phyloP scores from a whole-genome alignment of 2,888 invertebrate species.

The Hirtodrosophila histrioides region DNA sequence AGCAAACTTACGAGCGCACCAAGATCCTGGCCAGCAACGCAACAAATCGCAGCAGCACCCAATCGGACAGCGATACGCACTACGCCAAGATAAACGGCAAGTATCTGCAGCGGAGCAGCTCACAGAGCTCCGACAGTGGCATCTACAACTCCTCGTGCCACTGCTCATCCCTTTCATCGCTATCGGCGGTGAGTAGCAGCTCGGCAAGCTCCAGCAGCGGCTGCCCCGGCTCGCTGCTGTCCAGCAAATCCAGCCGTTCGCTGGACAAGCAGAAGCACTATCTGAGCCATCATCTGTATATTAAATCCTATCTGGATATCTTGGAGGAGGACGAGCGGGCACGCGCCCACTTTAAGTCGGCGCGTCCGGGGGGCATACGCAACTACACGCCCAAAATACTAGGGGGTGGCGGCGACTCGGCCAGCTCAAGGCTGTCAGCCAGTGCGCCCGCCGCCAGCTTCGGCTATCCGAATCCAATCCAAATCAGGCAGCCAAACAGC shows the following conservation, averaged over 20 bases:
- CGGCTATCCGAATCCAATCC: conserved; percentile 36
- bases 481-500: conserved; percentile 31
- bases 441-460: conserved; percentile 68
- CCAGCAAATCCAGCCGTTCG: conserved; percentile 81
- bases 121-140: conserved; percentile 81
- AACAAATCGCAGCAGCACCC: conserved; percentile 29
- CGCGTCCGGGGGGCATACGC: conserved; percentile 87
- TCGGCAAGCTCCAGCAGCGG: conserved; percentile 82
- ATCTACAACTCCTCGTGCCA: conserved; percentile 82
- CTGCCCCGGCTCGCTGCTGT: conserved; percentile 64
- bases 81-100: conserved; percentile 64
- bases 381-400: conserved; percentile 90
- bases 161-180: conserved; percentile 75
- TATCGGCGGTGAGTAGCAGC: conserved; percentile 84
- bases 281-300: conserved; percentile 86
- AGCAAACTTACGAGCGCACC: conserved; percentile 78
- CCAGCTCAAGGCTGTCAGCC: conserved; percentile 56
- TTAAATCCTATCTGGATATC: conserved; percentile 86
- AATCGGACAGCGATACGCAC: conserved; percentile 64
- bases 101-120: conserved; percentile 57
- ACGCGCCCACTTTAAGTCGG: conserved; percentile 85
- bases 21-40: conserved; percentile 52
- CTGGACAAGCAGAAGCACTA: conserved; percentile 84
- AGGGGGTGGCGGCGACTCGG: conserved; percentile 70
- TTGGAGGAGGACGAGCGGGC: conserved; percentile 85